Evolutionary conservation across 2,888 invertebrate species (phyloP), one percentile per base, ranked within the genome.

Genomic region (Sericinus montela): DNA sequence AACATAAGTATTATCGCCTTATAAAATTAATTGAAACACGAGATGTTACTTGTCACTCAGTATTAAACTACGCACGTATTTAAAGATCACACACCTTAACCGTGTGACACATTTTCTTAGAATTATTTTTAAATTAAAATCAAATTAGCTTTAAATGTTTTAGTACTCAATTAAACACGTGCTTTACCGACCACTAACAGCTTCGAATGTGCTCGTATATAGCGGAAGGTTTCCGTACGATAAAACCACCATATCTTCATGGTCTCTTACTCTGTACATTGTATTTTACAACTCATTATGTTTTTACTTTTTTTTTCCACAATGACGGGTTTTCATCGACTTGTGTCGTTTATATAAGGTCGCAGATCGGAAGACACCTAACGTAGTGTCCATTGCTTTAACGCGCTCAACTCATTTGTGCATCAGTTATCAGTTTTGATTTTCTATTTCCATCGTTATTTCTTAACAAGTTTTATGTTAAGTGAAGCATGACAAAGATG

Each of bases 331-430:
- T n/a, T 53, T 41, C 48, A 41, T 19, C 48, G 45, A 5, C 39
- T 43, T 25, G 16, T 42, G 42, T 38, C 36, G 29, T 42, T 53
- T 49, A 49, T 51, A 51, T 49, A 51, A 47, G 48, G 39, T 45
- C 51, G 37, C 42, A 42, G 40, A 39, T 15, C 16, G 32, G 43
- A 48, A 43, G 30, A 38, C 38, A 30, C 8, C 25, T 38, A 23
- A 28, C 28, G 41, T 43, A 9, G 5, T n/a, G 28, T 15, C 11
- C 25, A 16, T n/a, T 2, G 40, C 39, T 40, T 40, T 35, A 15
- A 35, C 40, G 35, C 15, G 35, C 23, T 15, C 19, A 19, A 23
- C 25, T 15, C 25, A 40, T 28, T 39, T 44, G 14, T 29, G 36
- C n/a, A 16, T 28, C 15, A 7, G 25, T 5, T 19, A 14, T 13